Conservation (phyloP, 2,797 vertebrate species). For the Acomys russatus region DNA sequence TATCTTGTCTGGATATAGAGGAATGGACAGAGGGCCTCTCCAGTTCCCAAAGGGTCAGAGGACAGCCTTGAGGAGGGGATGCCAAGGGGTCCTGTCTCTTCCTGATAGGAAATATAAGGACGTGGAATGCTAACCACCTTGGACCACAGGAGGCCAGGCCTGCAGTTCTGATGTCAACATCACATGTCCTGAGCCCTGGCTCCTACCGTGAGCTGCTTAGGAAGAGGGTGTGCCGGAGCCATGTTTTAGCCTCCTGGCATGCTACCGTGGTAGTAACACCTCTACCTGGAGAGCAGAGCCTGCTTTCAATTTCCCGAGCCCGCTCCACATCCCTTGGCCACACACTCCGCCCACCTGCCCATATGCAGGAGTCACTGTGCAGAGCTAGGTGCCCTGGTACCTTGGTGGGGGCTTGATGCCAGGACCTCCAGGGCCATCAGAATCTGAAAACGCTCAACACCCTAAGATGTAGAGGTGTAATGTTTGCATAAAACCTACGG, state of each 20-base stretch:
- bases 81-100: neutral
- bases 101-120: neutral
- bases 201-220: neutral
- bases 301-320: neutral
- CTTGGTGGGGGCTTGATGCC: neutral
- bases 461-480: neutral
- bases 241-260: neutral
- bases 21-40: neutral
- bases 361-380: neutral
- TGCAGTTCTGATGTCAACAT: neutral
- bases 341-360: neutral
- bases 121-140: no score
- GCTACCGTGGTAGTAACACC: neutral
- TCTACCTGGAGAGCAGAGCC: neutral
- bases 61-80: neutral
- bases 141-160: neutral
- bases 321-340: rapidly evolving
- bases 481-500: neutral
- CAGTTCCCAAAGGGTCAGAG: neutral
- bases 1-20: neutral
- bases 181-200: neutral
- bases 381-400: no score
- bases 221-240: neutral
- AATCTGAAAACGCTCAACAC: neutral
- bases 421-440: neutral